Evolutionary conservation across 2,888 invertebrate species (phyloP), one percentile per base, ranked within the genome.

Genomic region (Yponomeuta cagnagella): DNA sequence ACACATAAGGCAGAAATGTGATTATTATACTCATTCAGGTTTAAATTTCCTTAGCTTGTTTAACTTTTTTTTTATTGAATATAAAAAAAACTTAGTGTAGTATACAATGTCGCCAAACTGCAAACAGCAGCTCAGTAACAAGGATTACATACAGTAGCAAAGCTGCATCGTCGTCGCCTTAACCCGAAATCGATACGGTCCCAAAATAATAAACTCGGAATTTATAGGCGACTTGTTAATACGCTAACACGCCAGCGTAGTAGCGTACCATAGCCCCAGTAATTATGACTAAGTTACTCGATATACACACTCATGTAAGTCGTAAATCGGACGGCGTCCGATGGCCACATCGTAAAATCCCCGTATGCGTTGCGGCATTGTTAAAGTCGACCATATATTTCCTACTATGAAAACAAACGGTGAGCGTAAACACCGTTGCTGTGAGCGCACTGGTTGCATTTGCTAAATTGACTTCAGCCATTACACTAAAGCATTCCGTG

Each of bases 391-490:
- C 69, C 12, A 52, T 71, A 75, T 74, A 76, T 73, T 75, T 58
- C 15, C 52, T 58, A 74, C 75, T 73, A 73, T 73, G 74, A 71
- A 71, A 69, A 72, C 72, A 71, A 76, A 74, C 76, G 73, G 71
- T 71, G 74, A 74, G 76, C 76, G 75, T 76, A 80, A 77, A 74
- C 74, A 73, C 68, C 23, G 76, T 43, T 75, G 72, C 72, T 74
- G 76, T 74, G 73, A 74, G 75, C 71, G 75, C 71, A 74, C 75
- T 69, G 15, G 68, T 48, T 75, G 74, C 76, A 80, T 79, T 80
- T 79, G 75, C 76, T 75, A 77, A 78, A 79, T 79, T 78, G 77
- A 78, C 77, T 78, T 72, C 72, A 72, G 72, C 71, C 74, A 73
- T 73, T 75, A 72, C 69, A 74, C 68, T 71, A 68, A 72, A 58